A percentile compares a stretch with the other conserved stretches of the same genome.
These are phyloP conservation scores for Lasaia peninsularis DNA, from an alignment of 1,140 invertebrate genomes.

Conservation along the genomic window DNA sequence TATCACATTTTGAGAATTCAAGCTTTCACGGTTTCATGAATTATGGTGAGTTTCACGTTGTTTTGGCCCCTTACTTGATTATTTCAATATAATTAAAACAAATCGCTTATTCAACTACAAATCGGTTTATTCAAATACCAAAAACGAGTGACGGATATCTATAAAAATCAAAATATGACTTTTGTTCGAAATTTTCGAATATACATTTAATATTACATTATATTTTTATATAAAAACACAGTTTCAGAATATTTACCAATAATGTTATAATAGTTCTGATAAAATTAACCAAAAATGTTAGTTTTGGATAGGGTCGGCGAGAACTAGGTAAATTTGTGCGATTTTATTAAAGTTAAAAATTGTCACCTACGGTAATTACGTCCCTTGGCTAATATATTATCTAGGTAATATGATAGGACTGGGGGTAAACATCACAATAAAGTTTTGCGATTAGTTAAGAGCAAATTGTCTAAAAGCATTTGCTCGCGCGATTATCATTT, in stretches of 20 bases:
- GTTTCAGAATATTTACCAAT: neutral
- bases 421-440: too few species aligned
- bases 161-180: neutral
- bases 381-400: too few species aligned
- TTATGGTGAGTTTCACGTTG: neutral
- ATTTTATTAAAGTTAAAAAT: too few species aligned
- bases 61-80: constrained; percentile 10
- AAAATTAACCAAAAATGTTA: too few species aligned
- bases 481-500: too few species aligned
- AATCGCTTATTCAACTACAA: neutral
- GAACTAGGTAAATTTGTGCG: too few species aligned
- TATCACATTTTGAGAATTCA: neutral
- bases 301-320: too few species aligned
- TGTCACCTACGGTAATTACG: too few species aligned
- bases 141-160: neutral
- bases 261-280: neutral
- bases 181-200: too few species aligned
- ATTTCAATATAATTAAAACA: neutral
- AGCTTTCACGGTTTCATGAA: neutral
- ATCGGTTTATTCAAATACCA: neutral
- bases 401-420: too few species aligned
- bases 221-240: neutral
- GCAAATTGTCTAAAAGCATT: too few species aligned
- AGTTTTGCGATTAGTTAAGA: too few species aligned
- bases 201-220: neutral